Conservation (phyloP, 92 coral and sea anemone genomes). For the Porites divaricata region DNA sequence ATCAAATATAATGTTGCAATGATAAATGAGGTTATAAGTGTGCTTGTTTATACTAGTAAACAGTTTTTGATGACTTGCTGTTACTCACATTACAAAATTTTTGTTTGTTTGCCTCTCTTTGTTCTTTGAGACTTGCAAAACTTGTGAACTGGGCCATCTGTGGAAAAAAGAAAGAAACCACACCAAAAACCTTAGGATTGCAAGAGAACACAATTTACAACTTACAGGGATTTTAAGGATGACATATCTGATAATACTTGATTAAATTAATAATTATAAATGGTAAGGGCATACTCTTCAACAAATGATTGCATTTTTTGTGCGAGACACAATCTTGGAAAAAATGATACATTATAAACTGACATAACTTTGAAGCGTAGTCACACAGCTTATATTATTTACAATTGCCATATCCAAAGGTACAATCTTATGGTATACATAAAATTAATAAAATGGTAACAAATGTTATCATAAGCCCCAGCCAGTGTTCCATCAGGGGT, state of each 20-base stretch:
- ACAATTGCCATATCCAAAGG: no score
- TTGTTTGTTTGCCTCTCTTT: constrained; percentile 77
- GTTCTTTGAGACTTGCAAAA: constrained; percentile 70
- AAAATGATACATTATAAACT: no score
- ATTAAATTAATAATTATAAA: neutral
- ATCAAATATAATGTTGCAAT: neutral
- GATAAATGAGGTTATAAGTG: neutral
- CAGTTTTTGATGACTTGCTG: neutral
- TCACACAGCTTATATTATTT: no score
- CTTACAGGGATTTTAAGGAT: neutral
- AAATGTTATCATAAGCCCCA: no score
- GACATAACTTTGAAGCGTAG: no score
- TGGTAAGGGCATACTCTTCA: no score
- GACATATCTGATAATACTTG: neutral
- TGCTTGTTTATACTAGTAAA: no score
- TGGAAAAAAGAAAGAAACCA: neutral
- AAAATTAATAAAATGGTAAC: no score
- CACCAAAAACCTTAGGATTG: neutral
- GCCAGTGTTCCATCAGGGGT: no score
- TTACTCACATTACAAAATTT: constrained; percentile 72
- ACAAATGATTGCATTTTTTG: no score
- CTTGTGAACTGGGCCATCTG: constrained; percentile 76
- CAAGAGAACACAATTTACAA: neutral
- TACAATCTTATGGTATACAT: no score
- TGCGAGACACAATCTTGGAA: no score